These are phyloP conservation scores for Anarhynchus alexandrinus DNA, from an alignment of 2,113 vertebrate species.

Conservation along the genomic window DNA sequence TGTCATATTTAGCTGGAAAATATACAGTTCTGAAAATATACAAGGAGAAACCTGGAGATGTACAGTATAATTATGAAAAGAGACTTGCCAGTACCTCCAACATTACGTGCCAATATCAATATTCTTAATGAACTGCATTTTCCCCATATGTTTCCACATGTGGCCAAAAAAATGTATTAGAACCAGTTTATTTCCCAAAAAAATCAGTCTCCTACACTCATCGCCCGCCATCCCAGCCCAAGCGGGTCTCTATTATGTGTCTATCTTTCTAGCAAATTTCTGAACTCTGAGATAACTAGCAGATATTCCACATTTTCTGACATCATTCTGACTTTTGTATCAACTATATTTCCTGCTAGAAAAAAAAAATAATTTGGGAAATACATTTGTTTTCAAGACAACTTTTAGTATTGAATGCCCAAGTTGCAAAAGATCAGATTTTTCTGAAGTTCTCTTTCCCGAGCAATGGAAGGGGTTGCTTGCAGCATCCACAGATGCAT, in stretches of 20 bases:
- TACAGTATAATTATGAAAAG: conserved; percentile 29
- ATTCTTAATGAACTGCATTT: conserved; percentile 10
- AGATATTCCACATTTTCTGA: background rate
- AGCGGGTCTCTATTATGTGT: background rate
- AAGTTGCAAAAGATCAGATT: background rate
- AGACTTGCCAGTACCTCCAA: conserved; percentile 2
- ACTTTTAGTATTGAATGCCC: background rate
- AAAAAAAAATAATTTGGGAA: background rate
- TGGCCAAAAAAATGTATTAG: background rate
- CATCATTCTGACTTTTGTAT: background rate
- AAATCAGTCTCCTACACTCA: background rate
- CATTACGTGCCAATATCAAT: background rate
- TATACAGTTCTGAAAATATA: background rate
- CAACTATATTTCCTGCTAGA: background rate
- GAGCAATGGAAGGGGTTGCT: background rate
- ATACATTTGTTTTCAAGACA: background rate
- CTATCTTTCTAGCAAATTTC: background rate
- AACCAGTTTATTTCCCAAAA: background rate
- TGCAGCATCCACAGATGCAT: background rate
- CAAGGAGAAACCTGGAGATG: conserved; percentile 6
- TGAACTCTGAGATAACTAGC: background rate
- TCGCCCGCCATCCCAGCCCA: background rate
- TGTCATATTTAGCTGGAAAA: conserved; percentile 6
- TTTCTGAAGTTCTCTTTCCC: background rate
- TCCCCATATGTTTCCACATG: background rate